phyloP scores from a whole-genome alignment of 1,140 invertebrate species.

The Polypedilum pembai region DNA sequence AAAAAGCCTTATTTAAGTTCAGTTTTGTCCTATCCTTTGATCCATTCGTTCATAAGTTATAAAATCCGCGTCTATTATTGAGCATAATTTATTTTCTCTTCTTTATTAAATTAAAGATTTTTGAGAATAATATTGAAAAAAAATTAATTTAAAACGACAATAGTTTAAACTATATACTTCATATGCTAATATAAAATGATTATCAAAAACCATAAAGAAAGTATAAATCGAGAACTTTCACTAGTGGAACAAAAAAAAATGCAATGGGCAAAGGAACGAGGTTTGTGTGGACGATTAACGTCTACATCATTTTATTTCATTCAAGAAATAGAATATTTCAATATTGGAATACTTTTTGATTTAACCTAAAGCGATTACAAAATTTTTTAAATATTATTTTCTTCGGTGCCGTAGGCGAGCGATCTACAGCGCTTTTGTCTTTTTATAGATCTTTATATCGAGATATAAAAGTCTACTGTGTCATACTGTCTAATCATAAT shows the following conservation, averaged over 20 bases:
- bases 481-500: too few species aligned
- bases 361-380: too few species aligned
- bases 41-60: background rate
- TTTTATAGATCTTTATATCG: too few species aligned
- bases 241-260: slow-evolving; percentile 53
- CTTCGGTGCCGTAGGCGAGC: too few species aligned
- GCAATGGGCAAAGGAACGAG: slow-evolving; percentile 56
- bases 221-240: slow-evolving; percentile 34
- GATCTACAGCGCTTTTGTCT: too few species aligned
- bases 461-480: too few species aligned
- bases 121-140: background rate
- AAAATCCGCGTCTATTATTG: background rate
- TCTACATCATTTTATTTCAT: too few species aligned
- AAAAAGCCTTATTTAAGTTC: slow-evolving; percentile 20
- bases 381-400: too few species aligned
- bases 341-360: too few species aligned
- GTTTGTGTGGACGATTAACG: too few species aligned
- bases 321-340: too few species aligned
- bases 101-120: slow-evolving; percentile 24
- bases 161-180: background rate
- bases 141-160: background rate
- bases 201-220: slow-evolving; percentile 11
- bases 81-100: background rate
- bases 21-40: background rate
- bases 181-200: background rate